A percentile compares a stretch with the other conserved stretches of the same genome.
phyloP scores from a whole-genome alignment of 2,888 invertebrate genomes.

The Plusia festucae region DNA sequence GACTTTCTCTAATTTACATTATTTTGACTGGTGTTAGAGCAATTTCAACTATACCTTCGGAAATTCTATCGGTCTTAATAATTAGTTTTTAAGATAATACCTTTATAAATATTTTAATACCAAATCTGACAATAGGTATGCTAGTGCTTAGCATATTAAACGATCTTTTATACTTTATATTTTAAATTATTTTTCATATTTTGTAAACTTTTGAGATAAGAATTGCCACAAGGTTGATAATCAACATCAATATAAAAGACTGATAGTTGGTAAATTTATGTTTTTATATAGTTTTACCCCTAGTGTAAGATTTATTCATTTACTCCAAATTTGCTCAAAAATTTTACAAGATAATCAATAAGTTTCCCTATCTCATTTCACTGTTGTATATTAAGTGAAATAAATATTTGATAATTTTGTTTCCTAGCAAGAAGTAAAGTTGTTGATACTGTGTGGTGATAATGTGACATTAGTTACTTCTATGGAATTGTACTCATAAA shows the following conservation, averaged over 20 bases:
- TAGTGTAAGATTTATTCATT: constrained; percentile 86
- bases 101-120: constrained; percentile 56
- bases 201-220: constrained; percentile 89
- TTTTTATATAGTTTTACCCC: constrained; percentile 89
- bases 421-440: constrained; percentile 30
- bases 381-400: constrained; percentile 63
- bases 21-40: constrained; percentile 39
- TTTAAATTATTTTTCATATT: constrained; percentile 61
- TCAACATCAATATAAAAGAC: constrained; percentile 90
- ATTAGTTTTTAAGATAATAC: constrained; percentile 46
- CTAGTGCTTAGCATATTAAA: constrained; percentile 64
- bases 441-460: constrained; percentile 36
- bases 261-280: constrained; percentile 88
- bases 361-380: constrained; percentile 74
- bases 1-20: constrained; percentile 35
- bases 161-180: constrained; percentile 29
- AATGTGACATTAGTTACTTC: constrained; percentile 34
- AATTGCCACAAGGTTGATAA: constrained; percentile 87
- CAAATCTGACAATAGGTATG: constrained; percentile 77
- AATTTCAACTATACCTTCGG: constrained; percentile 23
- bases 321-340: constrained; percentile 88
- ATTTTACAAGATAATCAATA: constrained; percentile 71
- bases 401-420: constrained; percentile 35
- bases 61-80: constrained; percentile 30
- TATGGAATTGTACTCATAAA: constrained; percentile 55